Base-by-base conservation (phyloP, 2,888 invertebrate species). In the Apotomis turbidana region DNA sequence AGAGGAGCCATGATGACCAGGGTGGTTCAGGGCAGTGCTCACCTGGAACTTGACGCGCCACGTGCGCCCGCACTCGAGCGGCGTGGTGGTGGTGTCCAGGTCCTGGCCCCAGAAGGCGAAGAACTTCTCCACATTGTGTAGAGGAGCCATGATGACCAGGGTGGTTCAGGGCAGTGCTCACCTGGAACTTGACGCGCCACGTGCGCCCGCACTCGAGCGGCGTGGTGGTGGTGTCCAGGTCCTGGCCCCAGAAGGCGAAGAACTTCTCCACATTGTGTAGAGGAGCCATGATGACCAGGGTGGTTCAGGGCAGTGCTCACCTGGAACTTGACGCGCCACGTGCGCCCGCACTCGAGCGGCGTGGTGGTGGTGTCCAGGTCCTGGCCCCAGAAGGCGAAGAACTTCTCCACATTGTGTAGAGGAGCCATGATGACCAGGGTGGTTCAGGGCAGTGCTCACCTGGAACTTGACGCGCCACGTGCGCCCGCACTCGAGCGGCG, bases 101-200 rank as follows among this genome's bases (percentile, higher is more conserved):
- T 99, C 99, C 84, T 98, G 98, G 0, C 99, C 99, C 99, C 99
- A 99, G 88, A 98, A 99, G 0, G 99, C 99, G 91, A 97, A 99
- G 91, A 99, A 99, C 87, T 99, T 99, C 90, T 99, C 99, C 5
- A 99, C 98, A 27, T 27, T 27, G 27, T 27, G 27, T 27, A 27
- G 27, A 27, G 27, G 2, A 27, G 27, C 27, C 27, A 27, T 2
- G 27, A 27, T 27, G 2, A 2, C 27, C 27, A 27, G 27, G n/a
- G n/a, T n/a, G 27, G 27, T 27, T 15, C 15, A 15, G 27, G 27
- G 27, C 27, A 27, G 27, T 27, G 87, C 95, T 95, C 85, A 98
- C 98, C 89, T 98, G 96, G 83, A 99, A 97, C 91, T 99, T 99
- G 8, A 99, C 99, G 68, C 99, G 95, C 97, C 99, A 99, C 9